phyloP scores from a whole-genome alignment of 2,888 invertebrate species.

The Oxycera nigricornis region DNA sequence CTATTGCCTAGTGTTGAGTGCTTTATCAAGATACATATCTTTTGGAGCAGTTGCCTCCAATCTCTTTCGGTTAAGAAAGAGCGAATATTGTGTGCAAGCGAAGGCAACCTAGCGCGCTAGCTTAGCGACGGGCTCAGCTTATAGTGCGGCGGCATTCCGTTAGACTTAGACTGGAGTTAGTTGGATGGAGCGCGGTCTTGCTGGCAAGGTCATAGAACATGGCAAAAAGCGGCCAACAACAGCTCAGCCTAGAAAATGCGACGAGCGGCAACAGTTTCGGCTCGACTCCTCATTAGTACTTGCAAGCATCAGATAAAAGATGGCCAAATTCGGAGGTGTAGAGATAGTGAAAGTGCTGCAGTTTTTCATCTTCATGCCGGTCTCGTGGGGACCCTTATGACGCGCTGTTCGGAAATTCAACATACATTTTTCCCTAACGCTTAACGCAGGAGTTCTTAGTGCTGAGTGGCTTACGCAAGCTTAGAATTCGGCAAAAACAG shows the following conservation, averaged over 20 bases:
- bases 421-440: no score
- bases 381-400: slow-evolving; percentile 10
- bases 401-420: background rate
- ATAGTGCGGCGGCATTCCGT: slow-evolving; percentile 16
- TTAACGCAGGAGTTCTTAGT: no score
- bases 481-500: background rate
- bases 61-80: slow-evolving; percentile 37
- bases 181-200: slow-evolving; percentile 39
- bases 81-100: slow-evolving; percentile 28
- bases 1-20: slow-evolving; percentile 9
- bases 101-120: slow-evolving; percentile 27
- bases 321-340: slow-evolving; percentile 14
- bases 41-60: slow-evolving; percentile 31
- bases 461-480: no score
- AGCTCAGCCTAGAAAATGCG: background rate
- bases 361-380: slow-evolving; percentile 29
- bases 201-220: slow-evolving; percentile 48
- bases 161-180: slow-evolving; percentile 28
- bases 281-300: slow-evolving; percentile 28
- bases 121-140: background rate
- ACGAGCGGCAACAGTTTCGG: slow-evolving; percentile 40
- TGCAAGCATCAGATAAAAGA: slow-evolving; percentile 24
- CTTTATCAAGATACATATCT: no score
- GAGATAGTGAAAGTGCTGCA: slow-evolving; percentile 37
- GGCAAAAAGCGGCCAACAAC: slow-evolving; percentile 40